Evolutionary conservation across 2,113 vertebrate genomes (phyloP), one percentile per base, ranked within the genome.

Genomic region (Ceratotherium simum): DNA sequence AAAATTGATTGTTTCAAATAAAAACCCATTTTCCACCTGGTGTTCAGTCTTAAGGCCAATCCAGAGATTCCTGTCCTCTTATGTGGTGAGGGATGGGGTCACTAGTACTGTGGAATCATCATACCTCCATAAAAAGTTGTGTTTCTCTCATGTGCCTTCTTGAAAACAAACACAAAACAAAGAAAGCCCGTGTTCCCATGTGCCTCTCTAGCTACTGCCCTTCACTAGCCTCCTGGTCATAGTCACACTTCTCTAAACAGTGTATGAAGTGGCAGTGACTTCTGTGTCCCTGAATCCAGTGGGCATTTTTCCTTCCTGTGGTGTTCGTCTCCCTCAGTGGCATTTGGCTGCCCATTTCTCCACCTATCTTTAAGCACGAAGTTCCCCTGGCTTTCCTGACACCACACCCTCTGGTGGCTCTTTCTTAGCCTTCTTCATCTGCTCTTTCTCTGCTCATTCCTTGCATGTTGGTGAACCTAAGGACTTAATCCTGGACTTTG

Each of bases 71-170:
- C 1, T 16, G 39, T 60, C 33, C 76, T 58, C 48, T 72, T 73
- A 10, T 1, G 0, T 51, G 48, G 42, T 23, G 42, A 67, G 8
- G 17, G 29, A 8, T 39, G 42, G 76, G n/a, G 20, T 18, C n/a
- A 36, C 2, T 21, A 0, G 60, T 90, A n/a, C 25, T 39, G 39
- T 16, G 48, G 36, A n/a, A 1, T 20, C 27, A 0, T n/a, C 17
- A 39, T 39, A 0, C 3, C 8, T 11, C 8, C 18, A 7, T 0
- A 1, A 33, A 6, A 16, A 81, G 36, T 6, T 21, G 36, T 54
- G 21, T 29, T 75, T 48, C 27, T 72, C 33, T 39, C 27, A 60
- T 7, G 10, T 8, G 25, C 33, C 33, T 27, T 36, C 12, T n/a
- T 39, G 60, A 73, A 89, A 58, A 69, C 69, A 89, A 64, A 29